A percentile compares a stretch with the other conserved stretches of the same genome.
These are phyloP conservation scores for Melipona bicolor DNA, from an alignment of 2,888 invertebrate genomes.

Conservation along the genomic window DNA sequence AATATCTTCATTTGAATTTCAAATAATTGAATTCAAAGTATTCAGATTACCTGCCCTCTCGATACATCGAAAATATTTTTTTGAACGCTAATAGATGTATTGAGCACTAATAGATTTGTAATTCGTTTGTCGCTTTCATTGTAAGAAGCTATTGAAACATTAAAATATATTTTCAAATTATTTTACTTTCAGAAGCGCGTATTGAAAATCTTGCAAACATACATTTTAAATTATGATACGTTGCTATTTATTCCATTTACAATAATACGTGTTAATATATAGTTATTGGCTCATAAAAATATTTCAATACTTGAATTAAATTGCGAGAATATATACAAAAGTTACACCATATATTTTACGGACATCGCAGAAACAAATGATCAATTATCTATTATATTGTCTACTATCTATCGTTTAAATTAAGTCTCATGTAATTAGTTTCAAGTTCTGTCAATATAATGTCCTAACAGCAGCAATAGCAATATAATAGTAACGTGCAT, in stretches of 20 bases:
- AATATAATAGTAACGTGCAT: no score
- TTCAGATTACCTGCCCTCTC: not conserved
- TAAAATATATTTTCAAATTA: not conserved
- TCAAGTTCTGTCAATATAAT: no score
- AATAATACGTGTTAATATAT: not conserved
- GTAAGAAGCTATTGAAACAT: not conserved
- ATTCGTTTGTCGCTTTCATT: not conserved
- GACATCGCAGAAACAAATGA: no score
- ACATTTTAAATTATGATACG: not conserved
- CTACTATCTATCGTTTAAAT: no score
- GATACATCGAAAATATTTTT: not conserved
- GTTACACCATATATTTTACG: no score
- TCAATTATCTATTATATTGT: no score
- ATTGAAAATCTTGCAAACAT: not conserved
- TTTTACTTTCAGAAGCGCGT: not conserved
- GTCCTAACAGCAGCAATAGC: no score
- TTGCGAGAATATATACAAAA: no score
- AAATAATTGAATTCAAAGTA: not conserved
- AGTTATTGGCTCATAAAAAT: no score
- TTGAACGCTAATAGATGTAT: not conserved
- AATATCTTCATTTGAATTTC: not conserved
- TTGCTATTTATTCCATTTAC: not conserved
- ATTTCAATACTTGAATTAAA: no score
- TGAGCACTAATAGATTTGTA: not conserved
- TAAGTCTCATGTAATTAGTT: no score